Evolutionary conservation across 1,140 invertebrate species (phyloP), one percentile per base, ranked within the genome.

Genomic region (Bombus turneri): DNA sequence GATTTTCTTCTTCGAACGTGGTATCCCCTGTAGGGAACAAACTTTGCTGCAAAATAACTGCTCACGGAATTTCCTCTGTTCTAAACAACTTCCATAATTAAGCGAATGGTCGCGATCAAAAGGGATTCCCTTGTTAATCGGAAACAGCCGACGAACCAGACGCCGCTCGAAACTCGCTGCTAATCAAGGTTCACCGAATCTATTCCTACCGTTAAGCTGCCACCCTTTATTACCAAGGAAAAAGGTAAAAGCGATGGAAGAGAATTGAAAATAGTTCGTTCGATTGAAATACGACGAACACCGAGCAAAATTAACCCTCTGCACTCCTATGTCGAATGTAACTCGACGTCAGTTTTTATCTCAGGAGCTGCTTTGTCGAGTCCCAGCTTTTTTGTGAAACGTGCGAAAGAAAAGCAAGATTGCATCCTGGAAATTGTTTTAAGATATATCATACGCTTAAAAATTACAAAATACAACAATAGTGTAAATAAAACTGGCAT

Each of bases 121-220:
- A 41, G 47, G 72, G 68, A 78, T 84, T 84, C 34, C n/a, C 22
- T 41, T 22, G 43, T 28, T 69, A 83, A 78, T 69, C 78, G 73
- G 37, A 88, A 66, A 59, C 57, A 59, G 72, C 43, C 3, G 62
- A 31, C 18, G n/a, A 64, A n/a, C 47, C n/a, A 25, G 57, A 22
- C 39, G n/a, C 6, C 37, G 34, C 1, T 28, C 25, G 41, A 41
- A 78, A 68, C 34, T 78, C 74, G 43, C n/a, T n/a, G 69, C 53
- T 82, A 79, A 88, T 86, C 74, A 68, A 22, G 81, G 53, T 74
- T 78, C 77, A 78, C 83, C 74, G 79, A 86, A 78, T 79, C 28
- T 43, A 5, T 62, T 86, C 43, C 69, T 39, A 28, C 18, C 66
- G 28, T 22, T 18, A 31, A 76, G 22, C 53, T 81, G 3, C 4